phyloP scores from a whole-genome alignment of 2,113 vertebrate species.

The Carassius carassius region DNA sequence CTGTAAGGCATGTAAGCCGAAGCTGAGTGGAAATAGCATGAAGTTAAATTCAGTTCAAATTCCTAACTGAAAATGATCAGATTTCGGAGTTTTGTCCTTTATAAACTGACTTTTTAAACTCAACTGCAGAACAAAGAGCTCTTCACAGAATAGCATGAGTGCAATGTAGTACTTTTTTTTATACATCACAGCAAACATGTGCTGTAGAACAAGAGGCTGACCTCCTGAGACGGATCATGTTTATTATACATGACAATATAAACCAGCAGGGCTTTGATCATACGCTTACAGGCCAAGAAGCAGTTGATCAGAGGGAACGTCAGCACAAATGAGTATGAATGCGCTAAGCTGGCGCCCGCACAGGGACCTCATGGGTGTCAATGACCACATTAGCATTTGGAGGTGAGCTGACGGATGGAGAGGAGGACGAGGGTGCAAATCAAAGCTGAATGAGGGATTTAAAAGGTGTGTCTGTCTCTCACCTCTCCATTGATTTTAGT shows the following conservation, averaged over 20 bases:
- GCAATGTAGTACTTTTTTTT: not conserved
- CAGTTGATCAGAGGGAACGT: not conserved
- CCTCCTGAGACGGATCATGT: not conserved
- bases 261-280: constrained; percentile 26
- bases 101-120: not conserved
- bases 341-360: not conserved
- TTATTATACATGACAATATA: constrained; percentile 16
- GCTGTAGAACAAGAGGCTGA: not conserved
- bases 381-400: constrained; percentile 6
- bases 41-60: not conserved
- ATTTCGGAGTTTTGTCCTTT: not conserved
- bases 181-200: not conserved
- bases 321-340: constrained; percentile 6
- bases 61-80: not conserved
- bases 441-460: constrained; percentile 38
- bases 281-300: not conserved
- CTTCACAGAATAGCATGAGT: not conserved
- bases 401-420: constrained; percentile 3
- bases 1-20: not conserved
- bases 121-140: not conserved
- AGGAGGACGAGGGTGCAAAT: constrained; percentile 12
- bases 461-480: constrained; percentile 26
- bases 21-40: not conserved
- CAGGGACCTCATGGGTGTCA: not conserved
- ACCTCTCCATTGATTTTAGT: constrained; percentile 35